phyloP scores from a whole-genome alignment of 2,888 invertebrate genomes.

The Podabrus alpinus region DNA sequence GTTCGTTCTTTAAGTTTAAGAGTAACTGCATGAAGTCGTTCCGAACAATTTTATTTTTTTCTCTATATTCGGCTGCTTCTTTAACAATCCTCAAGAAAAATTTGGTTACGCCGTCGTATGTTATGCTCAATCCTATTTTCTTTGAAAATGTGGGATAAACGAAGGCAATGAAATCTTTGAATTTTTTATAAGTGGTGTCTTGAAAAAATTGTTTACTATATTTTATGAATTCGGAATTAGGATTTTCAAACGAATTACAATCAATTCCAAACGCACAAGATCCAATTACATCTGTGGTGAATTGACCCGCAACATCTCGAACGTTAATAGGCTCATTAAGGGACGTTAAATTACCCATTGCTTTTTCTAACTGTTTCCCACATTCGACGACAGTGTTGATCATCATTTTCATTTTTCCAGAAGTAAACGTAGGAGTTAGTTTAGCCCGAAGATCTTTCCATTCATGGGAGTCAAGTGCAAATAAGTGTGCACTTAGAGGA shows the following conservation, averaged over 20 bases:
- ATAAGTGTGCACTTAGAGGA: constrained; percentile 61
- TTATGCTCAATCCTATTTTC: constrained; percentile 34
- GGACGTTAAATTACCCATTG: constrained; percentile 50
- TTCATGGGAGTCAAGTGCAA: constrained; percentile 57
- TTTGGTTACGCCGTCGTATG: constrained; percentile 38
- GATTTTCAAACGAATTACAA: constrained; percentile 60
- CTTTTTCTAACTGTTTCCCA: constrained; percentile 57
- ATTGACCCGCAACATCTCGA: constrained; percentile 59
- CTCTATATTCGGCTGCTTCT: constrained; percentile 55
- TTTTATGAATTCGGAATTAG: constrained; percentile 57
- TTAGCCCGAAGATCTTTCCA: constrained; percentile 66
- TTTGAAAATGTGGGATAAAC: constrained; percentile 32
- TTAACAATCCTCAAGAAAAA: constrained; percentile 56
- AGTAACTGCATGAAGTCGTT: constrained; percentile 62
- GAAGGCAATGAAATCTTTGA: constrained; percentile 14
- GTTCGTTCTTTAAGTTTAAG: constrained; percentile 50
- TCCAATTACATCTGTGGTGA: constrained; percentile 64
- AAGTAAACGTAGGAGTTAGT: constrained; percentile 59
- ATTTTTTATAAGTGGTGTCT: constrained; percentile 7
- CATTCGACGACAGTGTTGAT: constrained; percentile 63
- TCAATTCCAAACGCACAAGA: constrained; percentile 65
- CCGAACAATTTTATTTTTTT: constrained; percentile 53
- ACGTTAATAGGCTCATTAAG: constrained; percentile 44
- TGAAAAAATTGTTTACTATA: constrained; percentile 33
- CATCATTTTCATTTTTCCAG: constrained; percentile 65